phyloP scores from a whole-genome alignment of 23 tunicate genomes.

The Diplosoma virens region DNA sequence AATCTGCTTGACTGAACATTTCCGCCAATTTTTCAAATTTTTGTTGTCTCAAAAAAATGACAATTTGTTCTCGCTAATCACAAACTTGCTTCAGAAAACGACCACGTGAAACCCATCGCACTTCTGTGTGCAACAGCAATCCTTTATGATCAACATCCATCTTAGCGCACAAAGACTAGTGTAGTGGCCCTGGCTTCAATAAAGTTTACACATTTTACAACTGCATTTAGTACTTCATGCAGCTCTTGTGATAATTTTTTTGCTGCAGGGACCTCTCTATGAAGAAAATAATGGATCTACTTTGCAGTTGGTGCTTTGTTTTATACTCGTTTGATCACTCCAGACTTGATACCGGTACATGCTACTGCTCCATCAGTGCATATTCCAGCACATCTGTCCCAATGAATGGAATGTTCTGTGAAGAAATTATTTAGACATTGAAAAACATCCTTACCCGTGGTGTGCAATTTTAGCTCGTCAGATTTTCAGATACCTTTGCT shows the following conservation, averaged over 20 bases:
- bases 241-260: conserved; percentile 35
- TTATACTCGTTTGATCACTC: conserved; percentile 23
- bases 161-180: conserved; percentile 42
- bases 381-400: conserved; percentile 37
- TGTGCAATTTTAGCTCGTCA: conserved; percentile 32
- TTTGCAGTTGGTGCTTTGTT: conserved; percentile 12
- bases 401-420: conserved; percentile 8
- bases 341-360: conserved; percentile 47
- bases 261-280: conserved; percentile 34
- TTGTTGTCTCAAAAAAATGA: conserved; percentile 20
- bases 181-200: conserved; percentile 45
- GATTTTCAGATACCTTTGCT: conserved; percentile 11
- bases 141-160: conserved; percentile 34
- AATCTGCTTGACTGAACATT: conserved; percentile 38
- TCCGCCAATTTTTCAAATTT: conserved; percentile 11
- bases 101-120: conserved; percentile 30
- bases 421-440: conserved; percentile 21
- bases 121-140: conserved; percentile 34
- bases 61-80: conserved; percentile 40
- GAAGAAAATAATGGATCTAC: conserved; percentile 50
- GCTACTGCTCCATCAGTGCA: conserved; percentile 44
- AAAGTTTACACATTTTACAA: conserved; percentile 34
- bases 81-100: conserved; percentile 18
- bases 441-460: conserved; percentile 41
- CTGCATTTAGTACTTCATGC: conserved; percentile 13